Evolutionary conservation across 2,888 invertebrate species (phyloP), one percentile per base, ranked within the genome.

Genomic region (Alsophila aescularia): DNA sequence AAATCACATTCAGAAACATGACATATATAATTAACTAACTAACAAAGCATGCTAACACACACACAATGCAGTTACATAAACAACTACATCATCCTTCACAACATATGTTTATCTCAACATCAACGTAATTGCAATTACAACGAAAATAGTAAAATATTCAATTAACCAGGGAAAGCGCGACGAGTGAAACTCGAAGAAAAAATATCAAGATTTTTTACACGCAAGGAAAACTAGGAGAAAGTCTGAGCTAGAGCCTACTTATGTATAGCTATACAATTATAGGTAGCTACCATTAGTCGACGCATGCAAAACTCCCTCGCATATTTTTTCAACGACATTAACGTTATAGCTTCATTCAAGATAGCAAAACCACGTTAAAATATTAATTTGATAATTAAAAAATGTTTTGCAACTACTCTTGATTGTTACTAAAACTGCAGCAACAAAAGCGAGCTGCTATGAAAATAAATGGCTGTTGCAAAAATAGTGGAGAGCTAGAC

Each of bases 1-100:
- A 60, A 86, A 88, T 85, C 89, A 91, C 90, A 91, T 91, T 91
- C 91, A 91, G 91, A 91, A 87, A 86, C 84, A 87, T 84, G 87
- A 90, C 88, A 82, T 80, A 79, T 85, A 82, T 75, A 87, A 78
- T 85, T 83, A 69, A 82, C 86, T 85, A 84, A 81, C 77, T 83
- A 84, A 80, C 76, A 75, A 82, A 78, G 75, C 90, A 90, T 90
- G 90, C 90, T 74, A 69, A 74, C 67, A 73, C 62, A 72, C 58
- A 71, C 54, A 67, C n/a, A 72, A 68, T 50, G 66, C 73, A 60
- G 66, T 72, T 72, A 75, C 73, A 70, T 66, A 70, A 73, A 75
- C 66, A 56, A 73, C 73, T 75, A 78, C 77, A 69, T 69, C 76
- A 74, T 79, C 73, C 74, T 73, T 68, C 66, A 24, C 49, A 54